A percentile compares a stretch with the other conserved stretches of the same genome.
phyloP scores from a whole-genome alignment of 2,888 invertebrate genomes.

The Pseudococcus longispinus region DNA sequence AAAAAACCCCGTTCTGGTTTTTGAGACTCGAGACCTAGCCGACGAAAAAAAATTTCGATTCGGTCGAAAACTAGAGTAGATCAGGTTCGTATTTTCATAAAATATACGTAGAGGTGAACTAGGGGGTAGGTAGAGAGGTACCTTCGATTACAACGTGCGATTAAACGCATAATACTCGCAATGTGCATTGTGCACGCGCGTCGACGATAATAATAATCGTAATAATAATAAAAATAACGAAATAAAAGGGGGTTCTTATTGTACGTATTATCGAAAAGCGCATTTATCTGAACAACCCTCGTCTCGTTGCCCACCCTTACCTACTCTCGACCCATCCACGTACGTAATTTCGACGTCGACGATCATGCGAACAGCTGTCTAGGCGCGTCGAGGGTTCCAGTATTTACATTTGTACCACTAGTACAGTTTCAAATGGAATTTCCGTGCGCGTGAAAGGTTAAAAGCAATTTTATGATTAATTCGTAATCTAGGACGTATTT shows the following conservation, averaged over 20 bases:
- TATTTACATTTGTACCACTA: conserved; percentile 6
- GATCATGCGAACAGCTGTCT: background rate
- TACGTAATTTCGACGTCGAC: background rate
- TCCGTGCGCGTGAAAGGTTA: too few relatives aligned
- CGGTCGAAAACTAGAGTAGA: background rate
- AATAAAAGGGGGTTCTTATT: background rate
- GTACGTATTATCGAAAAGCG: background rate
- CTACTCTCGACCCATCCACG: background rate
- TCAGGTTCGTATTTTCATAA: background rate
- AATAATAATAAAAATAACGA: background rate
- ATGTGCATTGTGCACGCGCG: background rate
- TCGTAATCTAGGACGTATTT: too few relatives aligned
- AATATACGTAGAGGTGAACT: too few relatives aligned
- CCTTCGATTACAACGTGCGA: background rate
- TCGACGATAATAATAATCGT: background rate
- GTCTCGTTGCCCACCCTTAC: background rate
- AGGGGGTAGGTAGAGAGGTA: background rate
- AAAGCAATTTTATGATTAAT: too few relatives aligned
- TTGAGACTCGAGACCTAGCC: too few relatives aligned
- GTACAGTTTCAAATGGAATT: too few relatives aligned
- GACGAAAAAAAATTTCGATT: background rate
- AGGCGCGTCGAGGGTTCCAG: background rate
- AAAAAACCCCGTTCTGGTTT: too few relatives aligned
- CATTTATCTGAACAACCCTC: background rate
- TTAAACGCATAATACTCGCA: background rate